phyloP scores from a whole-genome alignment of 2,113 vertebrate species.

The Seriola rivoliana region DNA sequence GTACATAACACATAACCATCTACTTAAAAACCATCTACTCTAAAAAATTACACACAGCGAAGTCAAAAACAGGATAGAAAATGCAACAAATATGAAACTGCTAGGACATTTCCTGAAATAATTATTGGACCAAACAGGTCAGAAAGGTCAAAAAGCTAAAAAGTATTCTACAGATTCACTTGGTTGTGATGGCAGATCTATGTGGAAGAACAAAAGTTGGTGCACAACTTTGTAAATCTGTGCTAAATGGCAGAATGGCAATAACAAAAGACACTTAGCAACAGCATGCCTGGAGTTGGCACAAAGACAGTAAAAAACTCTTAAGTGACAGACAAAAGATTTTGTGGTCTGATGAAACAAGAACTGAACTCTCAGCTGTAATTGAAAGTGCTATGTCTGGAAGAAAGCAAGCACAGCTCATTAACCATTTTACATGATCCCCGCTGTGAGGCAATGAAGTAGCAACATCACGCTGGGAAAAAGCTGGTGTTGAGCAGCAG shows the following conservation, averaged over 20 bases:
- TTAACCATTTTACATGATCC: slow-evolving; percentile 50
- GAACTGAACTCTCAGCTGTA: slow-evolving; percentile 25
- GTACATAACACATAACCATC: neutral
- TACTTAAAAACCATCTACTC: too few species aligned
- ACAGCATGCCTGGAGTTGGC: neutral
- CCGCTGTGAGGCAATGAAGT: slow-evolving; percentile 60
- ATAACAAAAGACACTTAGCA: slow-evolving; percentile 5
- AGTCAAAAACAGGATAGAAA: neutral
- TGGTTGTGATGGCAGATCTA: neutral
- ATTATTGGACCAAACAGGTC: neutral
- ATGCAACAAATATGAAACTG: neutral
- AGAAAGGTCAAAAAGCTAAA: neutral
- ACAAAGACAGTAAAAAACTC: neutral
- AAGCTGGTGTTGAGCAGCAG: slow-evolving; percentile 27
- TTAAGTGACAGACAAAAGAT: neutral
- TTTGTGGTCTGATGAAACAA: slow-evolving; percentile 21
- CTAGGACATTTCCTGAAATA: neutral
- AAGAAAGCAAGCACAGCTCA: slow-evolving; percentile 51
- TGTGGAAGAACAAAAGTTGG: neutral
- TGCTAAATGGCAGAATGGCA: neutral
- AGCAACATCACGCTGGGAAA: slow-evolving; percentile 11
- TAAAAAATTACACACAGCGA: too few species aligned
- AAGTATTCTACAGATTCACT: neutral
- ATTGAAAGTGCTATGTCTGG: slow-evolving; percentile 50
- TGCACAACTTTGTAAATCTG: neutral